A percentile compares a stretch with the other conserved stretches of the same genome.
phyloP scores from a whole-genome alignment of 1,140 invertebrate species.

The Scaptomyza graminum region DNA sequence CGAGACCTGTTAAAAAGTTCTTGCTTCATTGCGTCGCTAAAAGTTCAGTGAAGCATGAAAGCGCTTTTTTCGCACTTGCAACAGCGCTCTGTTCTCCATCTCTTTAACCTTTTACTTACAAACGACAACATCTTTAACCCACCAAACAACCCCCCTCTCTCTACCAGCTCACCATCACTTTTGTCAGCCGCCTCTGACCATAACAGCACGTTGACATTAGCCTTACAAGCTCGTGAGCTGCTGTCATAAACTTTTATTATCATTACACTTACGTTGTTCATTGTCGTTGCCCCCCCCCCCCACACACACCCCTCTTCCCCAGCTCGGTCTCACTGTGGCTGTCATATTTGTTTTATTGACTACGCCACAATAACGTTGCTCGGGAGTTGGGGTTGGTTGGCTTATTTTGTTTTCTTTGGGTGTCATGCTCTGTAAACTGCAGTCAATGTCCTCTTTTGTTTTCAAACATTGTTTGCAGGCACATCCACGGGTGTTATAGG shows the following conservation, averaged over 20 bases:
- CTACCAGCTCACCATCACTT: too few relatives aligned
- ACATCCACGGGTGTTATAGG: background rate
- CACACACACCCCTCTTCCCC: slow-evolving; percentile 7
- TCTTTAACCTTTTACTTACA: slow-evolving; percentile 12
- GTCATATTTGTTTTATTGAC: slow-evolving; percentile 80
- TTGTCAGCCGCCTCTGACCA: background rate
- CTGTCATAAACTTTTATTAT: slow-evolving; percentile 80
- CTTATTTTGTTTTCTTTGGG: slow-evolving; percentile 15
- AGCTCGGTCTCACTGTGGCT: slow-evolving; percentile 29
- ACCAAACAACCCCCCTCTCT: background rate
- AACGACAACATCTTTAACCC: background rate
- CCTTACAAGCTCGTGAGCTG: slow-evolving; percentile 78
- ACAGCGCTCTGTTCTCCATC: slow-evolving; percentile 9
- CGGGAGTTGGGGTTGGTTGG: background rate
- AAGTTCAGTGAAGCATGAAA: slow-evolving; percentile 71
- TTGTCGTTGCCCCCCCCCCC: slow-evolving; percentile 9
- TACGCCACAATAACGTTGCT: slow-evolving; percentile 36
- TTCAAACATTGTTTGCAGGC: slow-evolving; percentile 33
- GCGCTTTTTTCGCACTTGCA: slow-evolving; percentile 76
- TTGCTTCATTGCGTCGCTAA: slow-evolving; percentile 59
- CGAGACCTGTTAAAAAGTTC: slow-evolving; percentile 40
- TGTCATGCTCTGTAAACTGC: slow-evolving; percentile 60
- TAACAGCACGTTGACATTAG: slow-evolving; percentile 73
- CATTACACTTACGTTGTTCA: slow-evolving; percentile 68
- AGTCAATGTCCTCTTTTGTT: slow-evolving; percentile 79